Conservation (phyloP, 1,140 invertebrate species). For the Pachyrhynchus sulphureomaculatus region DNA sequence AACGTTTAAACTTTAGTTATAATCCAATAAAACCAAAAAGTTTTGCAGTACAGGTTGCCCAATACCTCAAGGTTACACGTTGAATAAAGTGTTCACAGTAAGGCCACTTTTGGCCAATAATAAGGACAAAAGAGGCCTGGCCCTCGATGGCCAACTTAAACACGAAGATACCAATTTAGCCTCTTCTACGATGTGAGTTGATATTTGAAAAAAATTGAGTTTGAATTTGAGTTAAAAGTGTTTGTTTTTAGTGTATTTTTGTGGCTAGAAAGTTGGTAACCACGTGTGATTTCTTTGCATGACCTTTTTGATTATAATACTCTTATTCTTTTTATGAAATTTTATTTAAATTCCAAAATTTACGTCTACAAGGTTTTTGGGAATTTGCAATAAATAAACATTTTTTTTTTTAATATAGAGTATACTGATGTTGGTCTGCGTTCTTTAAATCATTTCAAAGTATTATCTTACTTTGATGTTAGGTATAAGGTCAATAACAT, state of each 20-base stretch:
- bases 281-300: slow-evolving; percentile 27
- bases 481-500: too few relatives aligned
- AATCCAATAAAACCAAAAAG: too few relatives aligned
- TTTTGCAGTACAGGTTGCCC: slow-evolving; percentile 88
- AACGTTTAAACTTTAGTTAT: not conserved
- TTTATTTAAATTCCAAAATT: too few relatives aligned
- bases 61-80: slow-evolving; percentile 92
- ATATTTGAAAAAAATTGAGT: slow-evolving; percentile 3
- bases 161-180: slow-evolving; percentile 99
- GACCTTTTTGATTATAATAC: not conserved
- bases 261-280: slow-evolving; percentile 20
- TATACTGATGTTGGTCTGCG: too few relatives aligned
- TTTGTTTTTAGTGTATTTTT: slow-evolving; percentile 3
- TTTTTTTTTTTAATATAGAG: too few relatives aligned
- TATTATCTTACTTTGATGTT: too few relatives aligned
- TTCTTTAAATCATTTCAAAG: too few relatives aligned
- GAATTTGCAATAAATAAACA: too few relatives aligned
- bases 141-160: slow-evolving; percentile 96
- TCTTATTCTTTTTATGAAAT: too few relatives aligned
- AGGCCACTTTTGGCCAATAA: slow-evolving; percentile 94
- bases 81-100: slow-evolving; percentile 95
- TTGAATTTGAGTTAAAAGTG: slow-evolving; percentile 12
- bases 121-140: slow-evolving; percentile 97
- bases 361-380: too few relatives aligned
- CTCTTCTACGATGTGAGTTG: slow-evolving; percentile 84